phyloP scores from a whole-genome alignment of 2,113 vertebrate species.

The Podarcis muralis region DNA sequence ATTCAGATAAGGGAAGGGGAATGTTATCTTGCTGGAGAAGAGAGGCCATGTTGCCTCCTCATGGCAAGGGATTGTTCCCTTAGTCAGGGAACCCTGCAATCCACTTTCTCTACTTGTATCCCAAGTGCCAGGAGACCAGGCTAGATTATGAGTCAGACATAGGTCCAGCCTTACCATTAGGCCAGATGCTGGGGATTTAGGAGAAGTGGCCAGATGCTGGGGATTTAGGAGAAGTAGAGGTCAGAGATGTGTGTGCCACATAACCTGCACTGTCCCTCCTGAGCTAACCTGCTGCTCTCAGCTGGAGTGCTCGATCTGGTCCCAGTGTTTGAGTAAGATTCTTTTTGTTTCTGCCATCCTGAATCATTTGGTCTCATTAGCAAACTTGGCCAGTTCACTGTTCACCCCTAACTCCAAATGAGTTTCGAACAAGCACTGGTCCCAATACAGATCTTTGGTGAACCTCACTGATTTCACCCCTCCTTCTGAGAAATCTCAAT shows the following conservation, averaged over 20 bases:
- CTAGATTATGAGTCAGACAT: no score
- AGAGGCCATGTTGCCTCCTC: no score
- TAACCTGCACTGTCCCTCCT: neutral
- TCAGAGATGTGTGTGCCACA: neutral
- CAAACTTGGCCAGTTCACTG: no score
- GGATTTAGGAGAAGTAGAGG: neutral
- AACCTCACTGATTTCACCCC: neutral
- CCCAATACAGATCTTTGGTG: neutral
- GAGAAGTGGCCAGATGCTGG: neutral
- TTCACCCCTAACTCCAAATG: neutral
- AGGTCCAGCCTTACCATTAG: neutral
- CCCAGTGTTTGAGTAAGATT: neutral
- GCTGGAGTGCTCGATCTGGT: neutral
- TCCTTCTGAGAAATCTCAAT: neutral
- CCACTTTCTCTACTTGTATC: no score
- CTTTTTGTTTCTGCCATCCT: neutral
- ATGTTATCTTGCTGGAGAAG: neutral
- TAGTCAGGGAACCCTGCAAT: no score
- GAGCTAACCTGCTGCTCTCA: neutral
- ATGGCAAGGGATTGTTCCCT: no score
- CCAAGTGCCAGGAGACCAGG: no score
- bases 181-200: neutral
- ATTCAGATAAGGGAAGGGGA: neutral
- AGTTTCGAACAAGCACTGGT: neutral
- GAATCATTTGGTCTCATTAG: neutral